Evolutionary conservation across 2,797 vertebrate species (phyloP).

Genomic region (Epinephelus awoara): DNA sequence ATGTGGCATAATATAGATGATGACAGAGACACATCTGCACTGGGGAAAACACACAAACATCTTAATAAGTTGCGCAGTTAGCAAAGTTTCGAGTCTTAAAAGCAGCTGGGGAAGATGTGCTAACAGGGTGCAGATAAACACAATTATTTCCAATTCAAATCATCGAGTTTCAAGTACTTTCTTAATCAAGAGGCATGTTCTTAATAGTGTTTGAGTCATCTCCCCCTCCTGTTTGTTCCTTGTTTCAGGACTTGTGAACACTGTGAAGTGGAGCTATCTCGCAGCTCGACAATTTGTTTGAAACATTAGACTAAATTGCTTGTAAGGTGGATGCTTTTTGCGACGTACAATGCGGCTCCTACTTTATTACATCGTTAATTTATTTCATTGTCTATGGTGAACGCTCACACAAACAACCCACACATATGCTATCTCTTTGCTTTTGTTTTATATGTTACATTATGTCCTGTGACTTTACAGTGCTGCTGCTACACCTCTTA

Average conservation of each 20-base stretch:
- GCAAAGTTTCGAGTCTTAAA: slow-evolving; percentile 31
- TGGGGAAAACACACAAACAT: slow-evolving; percentile 12
- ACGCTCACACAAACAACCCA: background rate
- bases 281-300: slow-evolving; percentile 7
- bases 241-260: background rate
- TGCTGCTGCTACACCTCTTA: background rate
- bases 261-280: slow-evolving; percentile 14
- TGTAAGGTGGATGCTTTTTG: background rate
- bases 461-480: slow-evolving; percentile 5
- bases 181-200: slow-evolving; percentile 44
- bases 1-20: slow-evolving; percentile 51
- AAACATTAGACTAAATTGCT: slow-evolving; percentile 3
- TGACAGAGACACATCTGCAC: slow-evolving; percentile 59
- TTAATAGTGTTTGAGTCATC: slow-evolving; percentile 11
- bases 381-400: background rate
- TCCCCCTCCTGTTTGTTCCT: background rate
- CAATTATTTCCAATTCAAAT: slow-evolving; percentile 60
- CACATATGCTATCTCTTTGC: background rate
- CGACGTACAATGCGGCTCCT: no score
- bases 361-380: background rate
- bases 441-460: slow-evolving; percentile 5
- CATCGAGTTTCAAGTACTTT: slow-evolving; percentile 27
- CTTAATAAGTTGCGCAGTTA: slow-evolving; percentile 37
- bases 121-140: slow-evolving; percentile 37
- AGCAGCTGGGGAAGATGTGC: slow-evolving; percentile 25